A percentile compares a stretch with the other conserved stretches of the same genome.
These are phyloP conservation scores for Anguilla japonica DNA, from an alignment of 2,113 vertebrate species.

Conservation along the genomic window DNA sequence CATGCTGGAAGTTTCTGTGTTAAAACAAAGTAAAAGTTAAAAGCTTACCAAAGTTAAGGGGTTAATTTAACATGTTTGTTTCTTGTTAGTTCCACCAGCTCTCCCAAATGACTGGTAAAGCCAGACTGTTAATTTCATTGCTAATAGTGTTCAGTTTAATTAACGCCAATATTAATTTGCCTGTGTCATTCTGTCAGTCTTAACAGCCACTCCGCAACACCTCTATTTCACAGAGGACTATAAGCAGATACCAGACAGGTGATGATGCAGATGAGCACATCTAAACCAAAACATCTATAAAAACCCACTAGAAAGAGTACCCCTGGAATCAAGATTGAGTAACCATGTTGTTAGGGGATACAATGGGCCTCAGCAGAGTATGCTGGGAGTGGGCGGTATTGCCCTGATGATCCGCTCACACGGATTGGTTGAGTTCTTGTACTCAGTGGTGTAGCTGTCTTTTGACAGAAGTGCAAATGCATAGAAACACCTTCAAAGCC, in stretches of 20 bases:
- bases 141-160: neutral
- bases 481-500: neutral
- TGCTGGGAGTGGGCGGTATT: neutral
- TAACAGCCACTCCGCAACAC: neutral
- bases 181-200: neutral
- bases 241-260: neutral
- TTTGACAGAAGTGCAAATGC: neutral
- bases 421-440: neutral
- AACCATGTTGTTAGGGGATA: neutral
- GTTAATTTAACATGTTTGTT: neutral
- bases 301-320: neutral
- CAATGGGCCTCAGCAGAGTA: neutral
- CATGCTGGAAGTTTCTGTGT: neutral
- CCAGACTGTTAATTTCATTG: neutral
- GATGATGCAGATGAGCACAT: neutral
- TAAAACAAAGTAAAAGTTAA: neutral
- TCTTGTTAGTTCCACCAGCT: neutral
- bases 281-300: neutral
- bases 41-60: neutral
- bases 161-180: neutral
- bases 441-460: slow-evolving; percentile 16
- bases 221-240: neutral
- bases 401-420: neutral
- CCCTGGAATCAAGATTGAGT: neutral
- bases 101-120: neutral